phyloP scores from a whole-genome alignment of 2,113 vertebrate genomes.

The Pteropus alecto region DNA sequence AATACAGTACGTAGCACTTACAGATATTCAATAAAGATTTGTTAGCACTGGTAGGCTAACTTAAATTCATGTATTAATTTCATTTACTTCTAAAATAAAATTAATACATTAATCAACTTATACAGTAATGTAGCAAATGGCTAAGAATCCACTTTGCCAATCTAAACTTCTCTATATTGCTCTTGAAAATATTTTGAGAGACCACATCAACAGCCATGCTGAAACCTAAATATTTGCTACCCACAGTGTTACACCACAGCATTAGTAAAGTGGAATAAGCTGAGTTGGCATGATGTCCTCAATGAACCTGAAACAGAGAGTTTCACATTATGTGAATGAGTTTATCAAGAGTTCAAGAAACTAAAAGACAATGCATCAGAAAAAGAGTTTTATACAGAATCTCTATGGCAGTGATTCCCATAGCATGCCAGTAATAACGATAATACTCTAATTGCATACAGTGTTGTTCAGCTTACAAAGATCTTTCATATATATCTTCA shows the following conservation, averaged over 20 bases:
- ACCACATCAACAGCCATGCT: neutral
- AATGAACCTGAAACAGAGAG: neutral
- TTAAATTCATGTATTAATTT: neutral
- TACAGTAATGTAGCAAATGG: neutral
- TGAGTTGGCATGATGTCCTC: neutral
- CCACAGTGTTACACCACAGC: neutral
- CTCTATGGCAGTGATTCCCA: neutral
- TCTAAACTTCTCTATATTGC: neutral
- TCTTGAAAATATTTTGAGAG: neutral
- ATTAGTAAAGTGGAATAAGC: neutral
- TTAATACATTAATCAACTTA: neutral
- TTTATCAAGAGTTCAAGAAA: neutral
- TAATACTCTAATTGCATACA: neutral
- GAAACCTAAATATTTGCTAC: neutral
- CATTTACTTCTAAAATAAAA: neutral
- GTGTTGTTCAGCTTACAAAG: neutral
- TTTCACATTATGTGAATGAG: neutral
- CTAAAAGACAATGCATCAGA: neutral
- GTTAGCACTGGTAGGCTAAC: neutral
- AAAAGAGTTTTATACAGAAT: neutral
- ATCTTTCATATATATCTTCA: neutral
- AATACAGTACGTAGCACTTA: neutral
- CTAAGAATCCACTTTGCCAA: neutral
- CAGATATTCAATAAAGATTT: neutral
- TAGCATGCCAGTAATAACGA: neutral